Base-by-base conservation (phyloP, 2,113 vertebrate species). In the Aphyosemion australe region DNA sequence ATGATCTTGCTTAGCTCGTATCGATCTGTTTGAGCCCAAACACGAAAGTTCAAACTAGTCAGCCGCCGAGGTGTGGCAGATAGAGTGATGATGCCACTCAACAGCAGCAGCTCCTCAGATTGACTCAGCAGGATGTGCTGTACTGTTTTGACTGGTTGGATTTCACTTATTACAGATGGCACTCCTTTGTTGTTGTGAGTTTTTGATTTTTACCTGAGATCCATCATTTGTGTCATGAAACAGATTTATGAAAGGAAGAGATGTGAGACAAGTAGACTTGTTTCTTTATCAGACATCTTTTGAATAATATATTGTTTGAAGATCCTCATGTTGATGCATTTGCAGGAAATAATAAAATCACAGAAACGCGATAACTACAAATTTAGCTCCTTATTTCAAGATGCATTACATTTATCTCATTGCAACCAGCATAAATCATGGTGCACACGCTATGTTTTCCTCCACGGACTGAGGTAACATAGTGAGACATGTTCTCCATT, bases 401-500 rank as follows among this genome's bases (percentile, higher is more conserved):
- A 52, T 56, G 18, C 13, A 12, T 19, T 13, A 49, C 45, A 20
- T 37, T 48, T 12, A 66, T 49, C 53, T 66, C 41, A 49, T 55
- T 1, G 0, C 45, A 68, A 51, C 13, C 52, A 61, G 61, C 43
- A 12, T 61, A 69, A 50, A 71, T 73, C 34, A 21, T 12, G 26
- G 16, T 52, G 31, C 15, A 41, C 41, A 37, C 16, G 52, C n/a
- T 67, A 14, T 55, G 61, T 80, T 56, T 72, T 42, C 43, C 71
- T 32, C 34, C 51, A 65, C 41, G 9, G 15, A 65, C 55, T 72
- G 76, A 72, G 68, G 56, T 57, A 76, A 46, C 63, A 37, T 48
- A 60, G 61, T 67, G 45, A 72, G 37, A 73, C 71, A 79, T 72
- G 65, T 67, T 84, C 50, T 69, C 57, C 13, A 12, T 58, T 66